These are phyloP conservation scores for Perizoma affinitatum DNA, from an alignment of 2,888 invertebrate species.

Conservation along the genomic window DNA sequence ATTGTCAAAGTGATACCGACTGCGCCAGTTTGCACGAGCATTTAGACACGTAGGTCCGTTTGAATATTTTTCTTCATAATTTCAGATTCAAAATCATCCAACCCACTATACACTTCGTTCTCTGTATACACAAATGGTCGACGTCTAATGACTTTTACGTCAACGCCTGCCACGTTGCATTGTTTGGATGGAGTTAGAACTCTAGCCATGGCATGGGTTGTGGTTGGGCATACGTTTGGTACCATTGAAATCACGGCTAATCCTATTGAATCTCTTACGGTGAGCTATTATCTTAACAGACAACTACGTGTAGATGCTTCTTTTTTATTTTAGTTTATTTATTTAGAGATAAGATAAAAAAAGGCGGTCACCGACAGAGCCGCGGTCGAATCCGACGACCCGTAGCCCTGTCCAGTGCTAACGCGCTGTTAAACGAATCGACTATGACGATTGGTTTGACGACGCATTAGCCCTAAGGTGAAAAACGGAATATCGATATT, in stretches of 20 bases:
- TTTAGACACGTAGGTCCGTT: background rate
- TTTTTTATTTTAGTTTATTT: no score
- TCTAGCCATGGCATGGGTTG: constrained; percentile 75
- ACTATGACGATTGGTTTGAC: no score
- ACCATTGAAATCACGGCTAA: constrained; percentile 35
- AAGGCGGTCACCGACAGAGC: no score
- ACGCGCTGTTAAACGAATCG: no score
- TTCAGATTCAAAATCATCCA: constrained; percentile 46
- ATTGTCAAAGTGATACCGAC: no score
- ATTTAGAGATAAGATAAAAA: no score
- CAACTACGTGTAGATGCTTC: no score
- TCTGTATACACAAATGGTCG: constrained; percentile 64
- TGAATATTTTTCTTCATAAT: constrained; percentile 9
- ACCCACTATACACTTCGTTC: constrained; percentile 36
- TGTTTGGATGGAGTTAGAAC: constrained; percentile 75
- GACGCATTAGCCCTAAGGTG: no score
- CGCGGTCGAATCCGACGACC: no score
- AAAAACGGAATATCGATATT: no score
- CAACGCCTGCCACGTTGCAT: constrained; percentile 56
- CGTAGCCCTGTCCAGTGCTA: no score
- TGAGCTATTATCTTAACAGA: background rate
- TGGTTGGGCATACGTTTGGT: constrained; percentile 64
- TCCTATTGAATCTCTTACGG: background rate
- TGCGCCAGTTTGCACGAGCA: no score
- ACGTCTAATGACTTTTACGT: constrained; percentile 56